phyloP scores from a whole-genome alignment of 2,797 vertebrate genomes.

The Microcaecilia unicolor region DNA sequence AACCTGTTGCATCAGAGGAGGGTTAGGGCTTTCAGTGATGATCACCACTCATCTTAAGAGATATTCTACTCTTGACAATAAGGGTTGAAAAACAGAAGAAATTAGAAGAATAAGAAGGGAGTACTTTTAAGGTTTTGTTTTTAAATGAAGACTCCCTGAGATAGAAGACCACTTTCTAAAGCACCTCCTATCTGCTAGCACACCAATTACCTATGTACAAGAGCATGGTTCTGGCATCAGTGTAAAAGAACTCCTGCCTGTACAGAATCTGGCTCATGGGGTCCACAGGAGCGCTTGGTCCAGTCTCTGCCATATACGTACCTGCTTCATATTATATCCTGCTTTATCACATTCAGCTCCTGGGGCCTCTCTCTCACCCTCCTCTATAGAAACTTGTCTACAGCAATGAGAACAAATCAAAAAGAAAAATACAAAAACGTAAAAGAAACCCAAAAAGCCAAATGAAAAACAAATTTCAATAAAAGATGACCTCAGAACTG shows the following conservation, averaged over 20 bases:
- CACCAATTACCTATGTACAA: not conserved
- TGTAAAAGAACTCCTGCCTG: not conserved
- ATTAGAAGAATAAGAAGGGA: no score
- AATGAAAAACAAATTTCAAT: not conserved
- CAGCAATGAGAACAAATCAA: constrained; percentile 36
- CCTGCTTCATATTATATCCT: constrained; percentile 70
- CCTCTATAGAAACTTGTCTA: constrained; percentile 75
- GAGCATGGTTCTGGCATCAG: not conserved
- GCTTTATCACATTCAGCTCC: constrained; percentile 74
- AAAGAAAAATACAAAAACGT: constrained; percentile 24
- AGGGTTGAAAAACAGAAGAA: no score
- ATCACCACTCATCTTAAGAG: no score
- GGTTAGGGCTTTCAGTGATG: no score
- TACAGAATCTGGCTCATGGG: not conserved
- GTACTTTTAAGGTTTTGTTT: no score
- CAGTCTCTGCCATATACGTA: constrained; percentile 36
- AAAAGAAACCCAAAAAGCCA: constrained; percentile 13
- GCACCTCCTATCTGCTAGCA: no score
- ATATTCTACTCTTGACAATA: no score
- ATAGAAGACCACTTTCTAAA: no score
- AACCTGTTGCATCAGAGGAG: no score
- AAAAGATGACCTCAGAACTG: not conserved
- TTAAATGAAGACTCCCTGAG: no score
- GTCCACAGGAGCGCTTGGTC: not conserved
- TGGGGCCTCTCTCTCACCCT: constrained; percentile 69